Base-by-base conservation (phyloP, 1,140 invertebrate species). In the Hormaphis cornu region DNA sequence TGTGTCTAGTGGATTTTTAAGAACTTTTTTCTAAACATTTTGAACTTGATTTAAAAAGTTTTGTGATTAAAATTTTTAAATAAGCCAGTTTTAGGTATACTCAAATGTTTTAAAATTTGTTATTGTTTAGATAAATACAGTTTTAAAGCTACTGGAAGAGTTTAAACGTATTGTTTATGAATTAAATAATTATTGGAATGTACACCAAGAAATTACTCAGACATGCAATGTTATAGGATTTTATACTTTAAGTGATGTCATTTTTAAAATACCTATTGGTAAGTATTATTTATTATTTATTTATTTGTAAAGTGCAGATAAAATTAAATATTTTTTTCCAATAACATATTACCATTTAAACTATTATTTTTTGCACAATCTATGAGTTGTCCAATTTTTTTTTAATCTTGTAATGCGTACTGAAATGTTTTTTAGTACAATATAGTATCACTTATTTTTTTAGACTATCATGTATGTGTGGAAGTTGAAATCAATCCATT, bases 261-360 rank as follows among this genome's bases (percentile, higher is more conserved):
- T 9, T 3, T 66, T 14, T 22, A 46, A 14, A 48, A 66, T 66
- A 46, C 59, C 44, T 33, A 66, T 66, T 48, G 59, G 59, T 66
- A 33, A 33, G 59, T 48, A 18, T 10, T 3, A 58, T 44, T 26
- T 44, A 61, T 10, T 46, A 0, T 44, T 20, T n/a, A 28, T 28
- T 10, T 16, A 28, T 52, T 52, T 12, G 4, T 24, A 24, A 12
- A 14, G 22, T 14, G 20, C 14, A 48, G 24, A 22, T 20, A 24
- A 20, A 46, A 22, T 10, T 3, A 24, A n/a, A 24, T 48, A 48
- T 24, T 48, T 48, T 12, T 24, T 50, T 9, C 3, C n/a, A n/a
- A n/a, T n/a, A n/a, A n/a, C n/a, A n/a, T n/a, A n/a, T n/a, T n/a
- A n/a, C n/a, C n/a, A n/a, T n/a, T n/a, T n/a, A n/a, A n/a, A n/a